Evolutionary conservation across 64 coral and sea anemone species (phyloP), one percentile per base, ranked within the genome.

Genomic region (Anthopleura sola): DNA sequence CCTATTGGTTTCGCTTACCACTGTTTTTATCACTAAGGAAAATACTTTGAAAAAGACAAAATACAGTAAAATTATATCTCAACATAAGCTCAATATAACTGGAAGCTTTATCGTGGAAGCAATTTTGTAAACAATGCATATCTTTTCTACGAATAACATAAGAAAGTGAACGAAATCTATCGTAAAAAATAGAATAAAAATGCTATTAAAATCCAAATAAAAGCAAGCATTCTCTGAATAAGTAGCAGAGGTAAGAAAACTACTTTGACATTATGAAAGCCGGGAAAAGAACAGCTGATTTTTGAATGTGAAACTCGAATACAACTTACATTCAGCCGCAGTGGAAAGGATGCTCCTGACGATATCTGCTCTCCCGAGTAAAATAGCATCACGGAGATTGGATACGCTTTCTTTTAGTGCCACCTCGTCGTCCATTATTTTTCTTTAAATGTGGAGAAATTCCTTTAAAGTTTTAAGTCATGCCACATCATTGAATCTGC

Each of bases 371-470:
- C 97, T 88, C 50, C 93, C 86, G 33, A 99, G 75, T 46, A 99
- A 84, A 90, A 99, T 99, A 17, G 97, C 97, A 40, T 89, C 83
- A 55, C 85, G 88, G n/a, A 99, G 87, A 56, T 92, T 99, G 1
- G 92, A 94, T 6, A 95, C 93, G 49, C 97, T 99, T 37, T 99
- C 97, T 80, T 92, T 97, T 58, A 97, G 31, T 15, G 94, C 94
- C 38, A 82, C 90, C 21, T 97, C 94, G 28, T 97, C 94, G 80
- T 97, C 94, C 94, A 97, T 97, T 77, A 87, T 97, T 56, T 19
- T 44, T 17, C 5, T 44, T 79, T 79, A 44, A n/a, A 38, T 13
- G 20, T 10, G 31, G 44, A 47, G 47, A 44, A 71, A 26, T 11
- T 24, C 9, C 20, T 68, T 68, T 4, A 20, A 29, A 68, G 20